These are phyloP conservation scores for Lucinisca nassula DNA, from an alignment of 2,888 invertebrate genomes.

Conservation along the genomic window DNA sequence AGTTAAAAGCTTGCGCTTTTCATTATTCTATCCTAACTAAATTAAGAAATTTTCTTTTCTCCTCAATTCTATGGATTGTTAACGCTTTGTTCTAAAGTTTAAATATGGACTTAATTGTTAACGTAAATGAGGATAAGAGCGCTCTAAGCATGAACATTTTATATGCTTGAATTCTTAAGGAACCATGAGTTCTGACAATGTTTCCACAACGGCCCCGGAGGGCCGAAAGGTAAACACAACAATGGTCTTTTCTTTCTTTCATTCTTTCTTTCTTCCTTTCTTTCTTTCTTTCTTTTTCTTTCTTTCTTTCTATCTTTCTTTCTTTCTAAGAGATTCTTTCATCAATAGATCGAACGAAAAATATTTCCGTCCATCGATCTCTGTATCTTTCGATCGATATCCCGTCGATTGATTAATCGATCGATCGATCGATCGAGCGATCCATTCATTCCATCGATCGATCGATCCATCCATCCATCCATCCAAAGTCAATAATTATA, in stretches of 20 bases:
- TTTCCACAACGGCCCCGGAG: slow-evolving; percentile 71
- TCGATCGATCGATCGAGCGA: too few relatives aligned
- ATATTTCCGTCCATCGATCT: too few relatives aligned
- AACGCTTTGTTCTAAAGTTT: too few relatives aligned
- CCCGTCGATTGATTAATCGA: too few relatives aligned
- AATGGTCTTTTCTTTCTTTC: neutral
- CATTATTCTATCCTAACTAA: neutral
- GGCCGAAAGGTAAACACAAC: slow-evolving; percentile 70
- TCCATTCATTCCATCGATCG: too few relatives aligned
- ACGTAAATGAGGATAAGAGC: too few relatives aligned
- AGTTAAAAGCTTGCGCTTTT: slow-evolving; percentile 3
- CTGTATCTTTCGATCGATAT: too few relatives aligned
- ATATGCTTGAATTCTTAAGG: neutral
- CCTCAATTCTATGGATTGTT: too few relatives aligned
- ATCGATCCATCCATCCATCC: neutral
- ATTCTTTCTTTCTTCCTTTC: neutral
- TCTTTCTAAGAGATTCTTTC: too few relatives aligned
- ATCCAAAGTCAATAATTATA: too few relatives aligned
- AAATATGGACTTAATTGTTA: too few relatives aligned
- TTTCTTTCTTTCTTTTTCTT: neutral
- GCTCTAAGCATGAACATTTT: neutral
- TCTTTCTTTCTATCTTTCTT: neutral
- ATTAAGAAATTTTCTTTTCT: neutral
- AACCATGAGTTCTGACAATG: slow-evolving; percentile 69
- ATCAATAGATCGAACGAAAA: too few relatives aligned